Conservation (phyloP, 2,888 invertebrate species). For the Euzophera pinguis region DNA sequence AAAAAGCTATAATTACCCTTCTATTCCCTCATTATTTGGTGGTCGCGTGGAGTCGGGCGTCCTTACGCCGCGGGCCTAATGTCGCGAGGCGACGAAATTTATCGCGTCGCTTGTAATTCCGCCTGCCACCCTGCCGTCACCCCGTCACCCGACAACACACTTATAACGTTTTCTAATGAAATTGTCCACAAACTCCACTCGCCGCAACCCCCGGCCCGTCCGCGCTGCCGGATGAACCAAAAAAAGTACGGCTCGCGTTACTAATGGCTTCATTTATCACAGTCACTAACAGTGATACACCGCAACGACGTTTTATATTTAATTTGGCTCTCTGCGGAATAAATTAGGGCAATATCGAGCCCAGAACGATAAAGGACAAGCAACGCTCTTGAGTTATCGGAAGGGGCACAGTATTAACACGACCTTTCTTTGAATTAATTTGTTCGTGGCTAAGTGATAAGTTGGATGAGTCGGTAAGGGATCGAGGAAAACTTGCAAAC, state of each 20-base stretch:
- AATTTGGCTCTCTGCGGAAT: conserved; percentile 75
- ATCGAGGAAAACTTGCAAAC: conserved; percentile 46
- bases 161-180: conserved; percentile 79
- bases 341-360: conserved; percentile 74
- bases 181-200: conserved; percentile 76
- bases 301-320: conserved; percentile 79
- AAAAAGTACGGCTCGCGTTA: conserved; percentile 78
- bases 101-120: conserved; percentile 75
- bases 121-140: conserved; percentile 52
- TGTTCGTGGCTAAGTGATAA: conserved; percentile 70
- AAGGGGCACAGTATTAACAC: conserved; percentile 61
- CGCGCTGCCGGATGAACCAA: conserved; percentile 76
- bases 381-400: conserved; percentile 64
- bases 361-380: conserved; percentile 62
- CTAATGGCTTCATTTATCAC: conserved; percentile 80
- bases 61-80: conserved; percentile 65
- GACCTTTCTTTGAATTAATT: conserved; percentile 68
- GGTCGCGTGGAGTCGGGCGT: conserved; percentile 30
- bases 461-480: conserved; percentile 46
- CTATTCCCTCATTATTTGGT: neutral
- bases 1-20: neutral
- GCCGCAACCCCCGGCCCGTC: conserved; percentile 66
- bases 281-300: conserved; percentile 80
- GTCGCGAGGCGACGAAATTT: conserved; percentile 74
- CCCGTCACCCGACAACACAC: conserved; percentile 70